Base-by-base conservation (phyloP, 92 coral and sea anemone species). In the Micromussa lordhowensis region DNA sequence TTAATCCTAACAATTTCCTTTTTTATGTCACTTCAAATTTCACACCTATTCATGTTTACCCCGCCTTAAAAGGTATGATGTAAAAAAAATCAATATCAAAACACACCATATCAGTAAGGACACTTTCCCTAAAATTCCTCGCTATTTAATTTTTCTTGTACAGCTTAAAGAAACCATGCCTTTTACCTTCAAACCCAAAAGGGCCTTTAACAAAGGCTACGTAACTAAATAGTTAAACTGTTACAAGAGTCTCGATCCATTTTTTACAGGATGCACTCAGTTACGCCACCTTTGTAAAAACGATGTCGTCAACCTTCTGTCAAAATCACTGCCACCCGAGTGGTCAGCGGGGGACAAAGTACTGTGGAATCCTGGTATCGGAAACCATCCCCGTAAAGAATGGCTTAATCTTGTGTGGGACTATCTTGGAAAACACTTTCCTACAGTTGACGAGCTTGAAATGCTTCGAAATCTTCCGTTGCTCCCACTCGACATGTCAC, bases 391-490 rank as follows among this genome's bases (percentile, higher is more conserved):
- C 48, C 80, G 92, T 15, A 58, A 83, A 29, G 89, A 82, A 40
- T 96, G 99, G 99, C 82, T 96, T 38, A 86, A 87, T 61, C 91
- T 73, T 17, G 59, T 96, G 64, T 96, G 99, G 99, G 12, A n/a
- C 51, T 96, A 94, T 87, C 90, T 96, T 9, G 63, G 77, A 26
- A 80, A 55, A 72, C 35, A 92, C 63, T 96, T 96, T 57, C 44
- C 88, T 3, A 48, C 83, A 16, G 0, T 24, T 15, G 80, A 75
- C 13, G 81, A 75, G 49, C 90, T 96, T 26, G 30, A 72, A 13
- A 69, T 63, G 30, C 88, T 96, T 72, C 30, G 71, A 49, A 91
- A 90, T 34, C 89, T 95, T 79, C 96, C 96, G 26, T 77, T 96
- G 76, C 85, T 96, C 75, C 94, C 94, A n/a, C 53, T 92, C 16